Base-by-base conservation (phyloP, 2,888 invertebrate species). In the Acleris sparsana region DNA sequence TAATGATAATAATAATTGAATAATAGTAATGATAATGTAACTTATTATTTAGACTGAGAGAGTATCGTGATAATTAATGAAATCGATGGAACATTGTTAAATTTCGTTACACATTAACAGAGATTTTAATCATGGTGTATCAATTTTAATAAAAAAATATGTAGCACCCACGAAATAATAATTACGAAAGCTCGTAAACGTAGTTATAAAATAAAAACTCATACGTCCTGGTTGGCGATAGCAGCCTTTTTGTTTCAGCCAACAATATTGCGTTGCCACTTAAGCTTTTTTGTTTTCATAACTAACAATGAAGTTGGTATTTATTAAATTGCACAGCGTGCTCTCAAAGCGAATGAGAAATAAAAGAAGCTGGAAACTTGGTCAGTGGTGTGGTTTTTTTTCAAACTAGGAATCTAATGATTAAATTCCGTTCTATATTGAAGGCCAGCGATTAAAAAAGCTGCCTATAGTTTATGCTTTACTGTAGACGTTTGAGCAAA, bases 281-380 rank as follows among this genome's bases (percentile, higher is more conserved):
- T 71, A 72, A 75, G 71, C 67, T 73, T 74, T 70, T 74, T 73
- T 70, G 68, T 74, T 75, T 69, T 67, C 70, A 68, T 71, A 72
- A 68, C 68, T 63, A 69, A 67, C 67, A 68, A 63, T 67, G 56
- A 67, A 58, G 55, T 53, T 58, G 62, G 59, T 52, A 68, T 62
- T 68, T 71, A 69, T 71, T 64, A 70, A 70, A 70, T 68, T 67
- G 66, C 59, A 62, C 63, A 51, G 43, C 53, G 63, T 33, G 9
- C 13, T 20, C 59, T 39, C 51, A 55, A 62, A 69, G 69, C 49
- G 56, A 60, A 59, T 18, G 53, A 29, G 49, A 59, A 64, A 60
- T 64, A 64, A 64, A 55, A 56, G 65, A 65, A 56, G 55, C 60
- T 52, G 51, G 65, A 60, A 65, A 65, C 60, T 61, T 65, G 55